These are phyloP conservation scores for Caenorhabditis sp. DNA, from an alignment of 2,888 invertebrate species.

Conservation along the genomic window DNA sequence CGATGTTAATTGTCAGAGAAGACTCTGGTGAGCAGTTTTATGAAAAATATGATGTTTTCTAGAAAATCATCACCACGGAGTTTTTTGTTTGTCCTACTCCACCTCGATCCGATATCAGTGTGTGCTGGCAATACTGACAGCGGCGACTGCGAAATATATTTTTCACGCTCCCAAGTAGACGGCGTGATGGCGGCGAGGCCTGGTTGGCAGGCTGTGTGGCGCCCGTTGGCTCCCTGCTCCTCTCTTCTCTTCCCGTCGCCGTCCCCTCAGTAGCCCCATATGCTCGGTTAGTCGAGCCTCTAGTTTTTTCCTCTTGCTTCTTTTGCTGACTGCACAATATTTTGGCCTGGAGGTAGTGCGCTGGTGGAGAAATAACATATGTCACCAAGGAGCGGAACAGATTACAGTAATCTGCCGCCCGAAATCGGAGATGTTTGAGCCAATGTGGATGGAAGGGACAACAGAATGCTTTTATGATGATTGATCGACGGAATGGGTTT, in stretches of 20 bases:
- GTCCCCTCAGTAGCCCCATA: background rate
- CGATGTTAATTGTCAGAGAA: background rate
- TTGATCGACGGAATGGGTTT: conserved; percentile 42
- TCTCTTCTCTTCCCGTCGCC: conserved; percentile 4
- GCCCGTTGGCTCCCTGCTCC: conserved; percentile 2
- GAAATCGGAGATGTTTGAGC: conserved; percentile 1
- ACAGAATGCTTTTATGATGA: conserved; percentile 50
- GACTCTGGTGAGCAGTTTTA: background rate
- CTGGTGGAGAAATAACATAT: conserved; percentile 35
- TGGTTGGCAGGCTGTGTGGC: conserved; percentile 26
- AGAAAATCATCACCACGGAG: background rate
- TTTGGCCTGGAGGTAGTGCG: conserved; percentile 10
- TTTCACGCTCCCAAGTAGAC: conserved; percentile 54
- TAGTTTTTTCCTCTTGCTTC: background rate
- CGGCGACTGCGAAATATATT: conserved; percentile 28
- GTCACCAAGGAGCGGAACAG: conserved; percentile 39
- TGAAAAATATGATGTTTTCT: conserved; percentile 26
- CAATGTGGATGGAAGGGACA: background rate
- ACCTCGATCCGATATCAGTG: background rate
- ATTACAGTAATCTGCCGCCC: conserved; percentile 53
- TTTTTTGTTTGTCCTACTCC: background rate
- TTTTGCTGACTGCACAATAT: conserved; percentile 31
- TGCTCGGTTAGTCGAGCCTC: conserved; percentile 27
- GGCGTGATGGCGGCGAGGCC: conserved; percentile 27
- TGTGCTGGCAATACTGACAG: conserved; percentile 30